Evolutionary conservation across 2,113 vertebrate species (phyloP).

Genomic region (Phaethornis superciliosus): DNA sequence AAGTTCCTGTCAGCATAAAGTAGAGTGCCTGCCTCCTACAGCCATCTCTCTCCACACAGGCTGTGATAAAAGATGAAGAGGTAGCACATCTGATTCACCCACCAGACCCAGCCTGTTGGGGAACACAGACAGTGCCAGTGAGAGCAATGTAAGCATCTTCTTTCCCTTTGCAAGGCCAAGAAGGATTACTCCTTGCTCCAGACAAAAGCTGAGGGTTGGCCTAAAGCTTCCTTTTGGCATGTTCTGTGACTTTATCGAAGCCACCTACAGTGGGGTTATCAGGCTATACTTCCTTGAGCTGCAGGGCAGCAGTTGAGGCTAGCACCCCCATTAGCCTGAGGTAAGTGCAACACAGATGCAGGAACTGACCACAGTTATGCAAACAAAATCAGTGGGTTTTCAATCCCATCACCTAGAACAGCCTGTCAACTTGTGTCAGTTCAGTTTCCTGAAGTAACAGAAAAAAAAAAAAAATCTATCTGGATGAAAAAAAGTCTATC

Average conservation of each 20-base stretch:
- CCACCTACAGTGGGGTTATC: neutral
- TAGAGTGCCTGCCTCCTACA: neutral
- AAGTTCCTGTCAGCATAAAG: accelerated
- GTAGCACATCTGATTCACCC: neutral
- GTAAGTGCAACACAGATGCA: neutral
- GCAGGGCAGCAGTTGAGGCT: neutral
- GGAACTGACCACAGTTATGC: neutral
- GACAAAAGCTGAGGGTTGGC: neutral
- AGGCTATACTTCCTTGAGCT: neutral
- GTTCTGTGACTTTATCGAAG: neutral
- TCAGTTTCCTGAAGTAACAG: neutral
- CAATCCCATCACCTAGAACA: neutral
- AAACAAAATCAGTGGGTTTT: neutral
- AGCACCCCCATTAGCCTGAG: neutral
- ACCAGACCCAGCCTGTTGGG: neutral
- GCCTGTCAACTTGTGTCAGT: neutral
- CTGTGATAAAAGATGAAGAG: neutral
- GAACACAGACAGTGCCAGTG: neutral
- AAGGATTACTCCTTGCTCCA: neutral
- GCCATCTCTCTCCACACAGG: neutral
- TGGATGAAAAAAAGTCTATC: neutral
- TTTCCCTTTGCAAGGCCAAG: neutral
- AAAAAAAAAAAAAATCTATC: neutral
- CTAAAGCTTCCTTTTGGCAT: neutral
- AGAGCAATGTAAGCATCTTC: neutral